phyloP scores from a whole-genome alignment of 2,888 invertebrate species.

The Pachymerium ferrugineum region DNA sequence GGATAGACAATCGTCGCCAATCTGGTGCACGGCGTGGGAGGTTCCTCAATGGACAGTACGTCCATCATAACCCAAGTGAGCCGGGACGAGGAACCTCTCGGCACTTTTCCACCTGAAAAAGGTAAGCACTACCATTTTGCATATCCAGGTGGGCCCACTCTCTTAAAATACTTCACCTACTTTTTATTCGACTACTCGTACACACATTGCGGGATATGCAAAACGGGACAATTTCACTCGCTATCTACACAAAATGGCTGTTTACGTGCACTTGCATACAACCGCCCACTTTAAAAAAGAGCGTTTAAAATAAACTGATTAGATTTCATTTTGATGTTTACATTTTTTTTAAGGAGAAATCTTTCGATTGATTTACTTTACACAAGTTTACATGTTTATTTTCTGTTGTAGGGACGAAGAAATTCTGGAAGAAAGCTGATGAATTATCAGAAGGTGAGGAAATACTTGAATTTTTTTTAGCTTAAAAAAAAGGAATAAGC shows the following conservation, averaged over 20 bases:
- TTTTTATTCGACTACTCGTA: background rate
- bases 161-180: background rate
- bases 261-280: background rate
- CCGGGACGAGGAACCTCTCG: constrained; percentile 93
- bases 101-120: constrained; percentile 86
- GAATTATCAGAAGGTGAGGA: constrained; percentile 35
- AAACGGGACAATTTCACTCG: no score
- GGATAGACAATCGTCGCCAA: background rate
- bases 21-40: background rate
- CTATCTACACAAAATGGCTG: background rate
- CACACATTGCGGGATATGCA: background rate
- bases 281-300: no score
- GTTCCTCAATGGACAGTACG: constrained; percentile 85
- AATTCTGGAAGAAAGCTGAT: constrained; percentile 35
- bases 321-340: no score
- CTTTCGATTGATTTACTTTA: no score
- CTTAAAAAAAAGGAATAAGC: background rate
- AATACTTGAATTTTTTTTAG: background rate
- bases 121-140: constrained; percentile 56
- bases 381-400: constrained; percentile 28
- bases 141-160: background rate
- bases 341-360: no score
- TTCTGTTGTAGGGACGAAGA: constrained; percentile 41
- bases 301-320: no score
- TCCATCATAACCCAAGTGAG: constrained; percentile 98